Conservation (phyloP, 2,113 vertebrate genomes). For the Coracopsis vasa region DNA sequence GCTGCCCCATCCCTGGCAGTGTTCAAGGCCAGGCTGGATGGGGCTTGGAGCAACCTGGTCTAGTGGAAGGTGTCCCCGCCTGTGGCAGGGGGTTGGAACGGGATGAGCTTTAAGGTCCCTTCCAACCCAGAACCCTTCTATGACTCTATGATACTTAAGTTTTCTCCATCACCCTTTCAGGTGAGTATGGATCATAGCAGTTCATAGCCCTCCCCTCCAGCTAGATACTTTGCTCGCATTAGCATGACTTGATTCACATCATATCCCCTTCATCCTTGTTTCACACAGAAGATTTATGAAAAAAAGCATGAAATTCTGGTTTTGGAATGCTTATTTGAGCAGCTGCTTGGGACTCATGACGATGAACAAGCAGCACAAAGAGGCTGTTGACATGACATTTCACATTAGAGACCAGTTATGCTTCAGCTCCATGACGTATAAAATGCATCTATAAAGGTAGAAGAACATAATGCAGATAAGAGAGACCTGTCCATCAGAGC, state of each 20-base stretch:
- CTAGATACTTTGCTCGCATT: neutral
- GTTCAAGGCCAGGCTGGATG: rapidly evolving
- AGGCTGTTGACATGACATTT: neutral
- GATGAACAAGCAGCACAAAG: neutral
- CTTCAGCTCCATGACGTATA: neutral
- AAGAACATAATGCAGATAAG: neutral
- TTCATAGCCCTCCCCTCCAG: neutral
- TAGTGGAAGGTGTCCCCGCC: neutral
- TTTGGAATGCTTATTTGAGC: neutral
- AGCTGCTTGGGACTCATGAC: neutral
- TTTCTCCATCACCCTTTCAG: neutral
- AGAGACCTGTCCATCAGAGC: neutral
- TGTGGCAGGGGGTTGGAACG: neutral
- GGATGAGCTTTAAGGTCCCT: neutral
- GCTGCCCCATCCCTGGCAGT: neutral
- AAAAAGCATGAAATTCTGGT: neutral
- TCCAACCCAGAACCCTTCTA: neutral
- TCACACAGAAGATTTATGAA: neutral
- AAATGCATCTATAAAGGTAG: neutral
- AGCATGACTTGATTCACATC: neutral
- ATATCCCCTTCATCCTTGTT: neutral
- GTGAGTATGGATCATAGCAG: neutral
- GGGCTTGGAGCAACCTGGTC: neutral
- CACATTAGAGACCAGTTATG: neutral
- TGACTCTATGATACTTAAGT: neutral